Evolutionary conservation across 2,113 vertebrate genomes (phyloP).

Genomic region (Panthera tigris): DNA sequence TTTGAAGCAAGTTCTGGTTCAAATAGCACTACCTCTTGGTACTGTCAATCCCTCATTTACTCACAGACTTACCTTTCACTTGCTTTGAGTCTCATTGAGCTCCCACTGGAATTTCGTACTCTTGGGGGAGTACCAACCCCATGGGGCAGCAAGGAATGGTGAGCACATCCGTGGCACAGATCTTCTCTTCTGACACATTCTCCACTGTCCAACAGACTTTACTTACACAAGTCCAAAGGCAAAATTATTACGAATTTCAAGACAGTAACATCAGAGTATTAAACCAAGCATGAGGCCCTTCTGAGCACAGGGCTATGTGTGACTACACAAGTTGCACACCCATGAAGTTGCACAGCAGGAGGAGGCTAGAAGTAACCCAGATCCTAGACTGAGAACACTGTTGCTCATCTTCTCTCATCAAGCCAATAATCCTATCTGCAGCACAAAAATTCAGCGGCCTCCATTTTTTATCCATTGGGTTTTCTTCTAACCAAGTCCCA

Average conservation of each 20-base stretch:
- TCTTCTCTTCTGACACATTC: not conserved
- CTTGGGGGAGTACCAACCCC: not conserved
- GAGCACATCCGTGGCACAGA: rapidly evolving
- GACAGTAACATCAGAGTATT: not conserved
- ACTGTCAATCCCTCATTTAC: not conserved
- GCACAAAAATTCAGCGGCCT: not conserved
- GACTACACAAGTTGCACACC: too few species aligned
- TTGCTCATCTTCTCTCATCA: not conserved
- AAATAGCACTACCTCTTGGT: not conserved
- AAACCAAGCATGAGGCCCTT: not conserved
- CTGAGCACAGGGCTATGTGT: not conserved
- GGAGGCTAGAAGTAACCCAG: not conserved
- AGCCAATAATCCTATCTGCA: not conserved
- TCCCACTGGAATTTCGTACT: not conserved
- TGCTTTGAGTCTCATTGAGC: not conserved
- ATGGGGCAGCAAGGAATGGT: not conserved
- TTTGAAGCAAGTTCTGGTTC: not conserved
- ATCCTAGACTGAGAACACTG: not conserved
- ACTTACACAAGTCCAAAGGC: not conserved
- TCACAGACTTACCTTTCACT: not conserved
- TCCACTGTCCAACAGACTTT: not conserved
- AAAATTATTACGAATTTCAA: not conserved
- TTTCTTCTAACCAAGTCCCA: not conserved
- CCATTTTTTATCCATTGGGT: not conserved
- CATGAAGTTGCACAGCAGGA: not conserved